A percentile compares a stretch with the other conserved stretches of the same genome.
These are phyloP conservation scores for Lomographa bimaculata DNA, from an alignment of 2,888 invertebrate genomes.

Conservation along the genomic window DNA sequence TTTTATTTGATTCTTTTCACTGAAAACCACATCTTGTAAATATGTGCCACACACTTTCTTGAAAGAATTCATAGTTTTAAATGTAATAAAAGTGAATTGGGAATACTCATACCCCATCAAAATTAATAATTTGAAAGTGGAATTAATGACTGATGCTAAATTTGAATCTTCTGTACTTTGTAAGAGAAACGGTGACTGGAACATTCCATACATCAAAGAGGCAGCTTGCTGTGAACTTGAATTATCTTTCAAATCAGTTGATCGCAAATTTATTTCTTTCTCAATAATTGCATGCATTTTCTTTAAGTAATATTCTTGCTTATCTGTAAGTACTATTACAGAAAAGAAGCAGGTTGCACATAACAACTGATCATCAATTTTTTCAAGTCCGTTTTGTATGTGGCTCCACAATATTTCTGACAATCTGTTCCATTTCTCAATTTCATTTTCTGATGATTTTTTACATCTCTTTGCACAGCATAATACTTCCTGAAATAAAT, in stretches of 20 bases:
- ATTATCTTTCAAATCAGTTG: slow-evolving; percentile 28
- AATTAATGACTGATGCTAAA: slow-evolving; percentile 41
- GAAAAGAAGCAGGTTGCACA: slow-evolving; percentile 71
- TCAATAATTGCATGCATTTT: slow-evolving; percentile 45
- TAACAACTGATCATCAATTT: slow-evolving; percentile 69
- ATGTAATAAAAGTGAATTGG: slow-evolving; percentile 76
- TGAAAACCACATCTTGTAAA: slow-evolving; percentile 51
- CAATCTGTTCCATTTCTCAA: slow-evolving; percentile 44
- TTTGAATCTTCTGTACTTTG: slow-evolving; percentile 25
- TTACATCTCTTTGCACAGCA: slow-evolving; percentile 42
- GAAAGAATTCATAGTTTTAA: slow-evolving; percentile 74
- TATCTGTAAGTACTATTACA: slow-evolving; percentile 45
- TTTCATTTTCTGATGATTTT: slow-evolving; percentile 22
- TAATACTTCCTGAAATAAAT: slow-evolving; percentile 56
- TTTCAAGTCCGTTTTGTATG: slow-evolving; percentile 48
- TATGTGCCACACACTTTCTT: slow-evolving; percentile 61
- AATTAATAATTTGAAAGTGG: slow-evolving; percentile 52
- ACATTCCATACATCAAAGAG: slow-evolving; percentile 72
- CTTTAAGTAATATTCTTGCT: slow-evolving; percentile 48
- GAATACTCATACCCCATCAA: slow-evolving; percentile 76
- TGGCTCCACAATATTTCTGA: slow-evolving; percentile 56
- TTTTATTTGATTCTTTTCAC: slow-evolving; percentile 53
- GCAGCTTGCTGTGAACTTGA: slow-evolving; percentile 43
- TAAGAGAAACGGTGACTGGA: slow-evolving; percentile 64
- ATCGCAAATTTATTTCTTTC: slow-evolving; percentile 39